Conservation (phyloP, 2,113 vertebrate genomes). For the Calyptommatus sinebrachiatus region DNA sequence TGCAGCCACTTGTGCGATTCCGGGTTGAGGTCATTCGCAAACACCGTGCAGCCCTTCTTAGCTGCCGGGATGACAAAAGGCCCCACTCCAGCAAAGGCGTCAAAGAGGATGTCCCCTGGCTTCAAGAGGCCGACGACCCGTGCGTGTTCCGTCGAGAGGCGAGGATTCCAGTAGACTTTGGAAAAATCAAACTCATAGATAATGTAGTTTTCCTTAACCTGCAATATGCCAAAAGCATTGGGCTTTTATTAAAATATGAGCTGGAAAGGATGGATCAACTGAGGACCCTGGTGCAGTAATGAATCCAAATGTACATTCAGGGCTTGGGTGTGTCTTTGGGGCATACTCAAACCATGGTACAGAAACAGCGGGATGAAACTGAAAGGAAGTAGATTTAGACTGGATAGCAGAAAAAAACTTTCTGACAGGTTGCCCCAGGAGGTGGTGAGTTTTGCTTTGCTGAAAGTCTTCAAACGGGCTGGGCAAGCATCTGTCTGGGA, state of each 20-base stretch:
- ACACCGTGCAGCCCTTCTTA: conserved; percentile 77
- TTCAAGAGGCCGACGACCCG: conserved; percentile 80
- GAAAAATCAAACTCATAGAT: conserved; percentile 94
- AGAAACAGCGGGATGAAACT: background rate
- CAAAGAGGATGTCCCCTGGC: conserved; percentile 81
- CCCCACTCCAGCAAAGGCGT: conserved; percentile 92
- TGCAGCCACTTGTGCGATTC: conserved; percentile 89
- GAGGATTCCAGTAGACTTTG: conserved; percentile 95
- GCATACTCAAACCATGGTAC: background rate
- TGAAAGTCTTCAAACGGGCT: too few relatives aligned
- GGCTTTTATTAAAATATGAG: conserved; percentile 21
- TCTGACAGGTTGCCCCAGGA: too few relatives aligned
- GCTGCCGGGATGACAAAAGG: conserved; percentile 91
- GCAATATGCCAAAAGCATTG: conserved; percentile 47
- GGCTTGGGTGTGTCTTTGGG: background rate
- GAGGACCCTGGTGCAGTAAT: background rate
- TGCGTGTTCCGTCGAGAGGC: conserved; percentile 90
- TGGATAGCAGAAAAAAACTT: too few relatives aligned
- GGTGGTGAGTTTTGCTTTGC: too few relatives aligned
- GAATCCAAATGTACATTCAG: background rate
- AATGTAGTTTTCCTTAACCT: conserved; percentile 92
- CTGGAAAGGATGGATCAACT: background rate
- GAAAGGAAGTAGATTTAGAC: too few relatives aligned
- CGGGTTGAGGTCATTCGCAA: conserved; percentile 95
- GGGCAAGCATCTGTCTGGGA: too few relatives aligned